phyloP scores from a whole-genome alignment of 2,113 vertebrate species.

The Mohoua ochrocephala region DNA sequence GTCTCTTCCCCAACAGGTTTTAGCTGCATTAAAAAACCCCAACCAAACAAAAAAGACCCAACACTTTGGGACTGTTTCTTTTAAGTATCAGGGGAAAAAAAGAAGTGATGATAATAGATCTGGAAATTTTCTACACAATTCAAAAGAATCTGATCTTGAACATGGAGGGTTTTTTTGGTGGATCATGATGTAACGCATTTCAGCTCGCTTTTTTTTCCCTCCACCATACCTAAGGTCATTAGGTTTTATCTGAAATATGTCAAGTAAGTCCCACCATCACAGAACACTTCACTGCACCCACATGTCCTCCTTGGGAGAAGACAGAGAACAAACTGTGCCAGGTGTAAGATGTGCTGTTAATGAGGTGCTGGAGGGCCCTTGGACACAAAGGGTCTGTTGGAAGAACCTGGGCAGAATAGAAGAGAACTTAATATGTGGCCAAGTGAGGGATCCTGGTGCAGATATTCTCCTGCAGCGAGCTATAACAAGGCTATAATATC shows the following conservation, averaged over 20 bases:
- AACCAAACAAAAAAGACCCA: too few species aligned
- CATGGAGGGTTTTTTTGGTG: fast-evolving
- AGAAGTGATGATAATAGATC: background rate
- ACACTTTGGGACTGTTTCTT: background rate
- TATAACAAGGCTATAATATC: background rate
- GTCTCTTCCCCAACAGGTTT: background rate
- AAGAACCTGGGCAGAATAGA: background rate
- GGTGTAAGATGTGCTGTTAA: background rate
- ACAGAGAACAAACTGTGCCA: background rate
- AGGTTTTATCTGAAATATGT: background rate
- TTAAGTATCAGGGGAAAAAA: background rate
- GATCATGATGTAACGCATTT: background rate
- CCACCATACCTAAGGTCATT: background rate
- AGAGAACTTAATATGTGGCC: background rate
- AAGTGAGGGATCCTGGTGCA: background rate
- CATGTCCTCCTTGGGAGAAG: background rate
- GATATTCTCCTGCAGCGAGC: background rate
- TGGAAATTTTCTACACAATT: background rate
- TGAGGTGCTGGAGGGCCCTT: background rate
- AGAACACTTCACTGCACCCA: background rate
- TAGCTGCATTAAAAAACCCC: background rate
- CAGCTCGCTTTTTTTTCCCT: background rate
- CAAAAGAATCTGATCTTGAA: background rate
- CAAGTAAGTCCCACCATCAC: background rate
- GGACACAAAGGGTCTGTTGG: background rate